Evolutionary conservation across 1,140 invertebrate genomes (phyloP).

Genomic region (Saccostrea echinata): DNA sequence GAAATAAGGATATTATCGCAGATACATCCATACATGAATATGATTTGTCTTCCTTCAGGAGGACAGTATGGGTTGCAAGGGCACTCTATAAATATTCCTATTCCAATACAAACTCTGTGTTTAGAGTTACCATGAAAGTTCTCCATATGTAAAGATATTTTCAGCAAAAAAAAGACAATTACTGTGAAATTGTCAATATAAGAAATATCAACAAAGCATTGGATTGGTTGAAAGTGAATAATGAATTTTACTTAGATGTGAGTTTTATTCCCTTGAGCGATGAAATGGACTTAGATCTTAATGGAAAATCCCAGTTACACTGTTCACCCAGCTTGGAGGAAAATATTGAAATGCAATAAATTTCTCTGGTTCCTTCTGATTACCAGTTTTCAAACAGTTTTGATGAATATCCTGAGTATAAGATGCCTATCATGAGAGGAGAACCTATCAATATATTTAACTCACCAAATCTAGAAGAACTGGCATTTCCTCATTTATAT

Average conservation of each 20-base stretch:
- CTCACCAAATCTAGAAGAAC: neutral
- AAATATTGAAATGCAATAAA: neutral
- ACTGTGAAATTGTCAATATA: neutral
- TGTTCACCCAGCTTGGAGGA: neutral
- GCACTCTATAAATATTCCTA: constrained; percentile 36
- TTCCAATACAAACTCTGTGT: neutral
- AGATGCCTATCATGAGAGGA: neutral
- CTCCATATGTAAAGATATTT: neutral
- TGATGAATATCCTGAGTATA: neutral
- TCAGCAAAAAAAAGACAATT: neutral
- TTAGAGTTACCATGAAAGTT: neutral
- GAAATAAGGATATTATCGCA: neutral
- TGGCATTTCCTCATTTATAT: neutral
- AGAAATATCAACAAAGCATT: constrained; percentile 1
- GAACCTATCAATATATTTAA: neutral
- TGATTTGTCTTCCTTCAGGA: constrained; percentile 33
- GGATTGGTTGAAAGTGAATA: neutral
- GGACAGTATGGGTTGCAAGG: constrained; percentile 33
- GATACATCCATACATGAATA: constrained; percentile 41
- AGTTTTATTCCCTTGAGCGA: neutral
- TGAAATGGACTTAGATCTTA: neutral
- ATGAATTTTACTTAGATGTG: neutral
- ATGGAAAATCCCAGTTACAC: neutral
- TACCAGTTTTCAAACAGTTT: neutral
- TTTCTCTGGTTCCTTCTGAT: neutral